These are phyloP conservation scores for Enteromius fasciolatus DNA, from an alignment of 2,797 vertebrate species.

Conservation along the genomic window DNA sequence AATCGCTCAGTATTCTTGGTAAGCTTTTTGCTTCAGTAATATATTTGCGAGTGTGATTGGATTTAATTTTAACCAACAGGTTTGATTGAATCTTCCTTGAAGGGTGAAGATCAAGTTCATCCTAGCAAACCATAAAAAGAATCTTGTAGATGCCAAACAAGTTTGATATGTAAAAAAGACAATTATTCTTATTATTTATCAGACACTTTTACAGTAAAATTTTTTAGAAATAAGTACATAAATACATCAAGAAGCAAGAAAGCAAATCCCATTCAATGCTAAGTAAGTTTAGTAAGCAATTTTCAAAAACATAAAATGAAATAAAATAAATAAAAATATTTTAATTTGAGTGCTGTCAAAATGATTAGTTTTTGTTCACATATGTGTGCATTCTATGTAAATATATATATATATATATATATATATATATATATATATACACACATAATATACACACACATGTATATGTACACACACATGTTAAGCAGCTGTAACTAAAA, in stretches of 20 bases:
- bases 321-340: too few relatives aligned
- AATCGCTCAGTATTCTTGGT: conserved; percentile 10
- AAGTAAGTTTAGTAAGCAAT: background rate
- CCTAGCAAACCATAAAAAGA: background rate
- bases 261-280: background rate
- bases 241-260: background rate
- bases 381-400: too few relatives aligned
- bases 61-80: background rate
- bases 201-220: background rate
- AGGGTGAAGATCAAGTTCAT: background rate
- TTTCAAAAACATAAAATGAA: background rate
- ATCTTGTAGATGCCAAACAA: background rate
- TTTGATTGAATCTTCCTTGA: background rate
- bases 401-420: too few relatives aligned
- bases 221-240: background rate
- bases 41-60: background rate
- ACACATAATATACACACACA: too few relatives aligned
- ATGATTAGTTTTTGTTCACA: too few relatives aligned
- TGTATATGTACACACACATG: too few relatives aligned
- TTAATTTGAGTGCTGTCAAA: too few relatives aligned
- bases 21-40: background rate
- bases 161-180: background rate
- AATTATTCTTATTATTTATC: background rate
- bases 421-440: too few relatives aligned
- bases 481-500: too few relatives aligned